These are phyloP conservation scores for Caiman crocodilus DNA, from an alignment of 2,797 vertebrate species.

Conservation along the genomic window DNA sequence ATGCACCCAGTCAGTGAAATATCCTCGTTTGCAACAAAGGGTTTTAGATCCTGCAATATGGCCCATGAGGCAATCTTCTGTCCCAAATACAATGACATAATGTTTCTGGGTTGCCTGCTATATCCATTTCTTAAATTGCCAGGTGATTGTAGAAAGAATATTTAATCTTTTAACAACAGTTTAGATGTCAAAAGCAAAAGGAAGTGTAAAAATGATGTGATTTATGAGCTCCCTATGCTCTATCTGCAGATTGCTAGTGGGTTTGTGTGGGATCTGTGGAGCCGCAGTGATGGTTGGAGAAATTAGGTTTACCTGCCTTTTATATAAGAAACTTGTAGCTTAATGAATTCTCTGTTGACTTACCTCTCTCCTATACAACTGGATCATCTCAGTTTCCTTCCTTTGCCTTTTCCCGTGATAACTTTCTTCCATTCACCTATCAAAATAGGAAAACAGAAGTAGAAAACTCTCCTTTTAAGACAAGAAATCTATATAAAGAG, in stretches of 20 bases:
- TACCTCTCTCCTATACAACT: not conserved
- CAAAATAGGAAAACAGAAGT: not conserved
- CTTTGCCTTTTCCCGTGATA: not conserved
- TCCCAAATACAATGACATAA: not conserved
- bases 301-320: not conserved
- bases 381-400: not conserved
- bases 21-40: fast-evolving
- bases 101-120: not conserved
- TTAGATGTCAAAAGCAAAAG: not conserved
- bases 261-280: not conserved
- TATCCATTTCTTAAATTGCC: fast-evolving
- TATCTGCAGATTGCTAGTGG: not conserved
- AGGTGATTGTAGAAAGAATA: not conserved
- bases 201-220: not conserved
- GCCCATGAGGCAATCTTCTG: not conserved
- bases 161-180: not conserved
- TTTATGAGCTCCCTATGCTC: not conserved
- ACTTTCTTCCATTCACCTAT: not conserved
- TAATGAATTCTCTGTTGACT: not conserved
- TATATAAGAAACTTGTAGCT: not conserved
- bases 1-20: not conserved
- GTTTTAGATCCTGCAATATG: not conserved
- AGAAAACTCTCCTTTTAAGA: not conserved
- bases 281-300: not conserved
- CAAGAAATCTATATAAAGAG: not conserved